A percentile compares a stretch with the other conserved stretches of the same genome.
These are phyloP conservation scores for Calypte anna DNA, from an alignment of 2,113 vertebrate genomes.

Conservation along the genomic window DNA sequence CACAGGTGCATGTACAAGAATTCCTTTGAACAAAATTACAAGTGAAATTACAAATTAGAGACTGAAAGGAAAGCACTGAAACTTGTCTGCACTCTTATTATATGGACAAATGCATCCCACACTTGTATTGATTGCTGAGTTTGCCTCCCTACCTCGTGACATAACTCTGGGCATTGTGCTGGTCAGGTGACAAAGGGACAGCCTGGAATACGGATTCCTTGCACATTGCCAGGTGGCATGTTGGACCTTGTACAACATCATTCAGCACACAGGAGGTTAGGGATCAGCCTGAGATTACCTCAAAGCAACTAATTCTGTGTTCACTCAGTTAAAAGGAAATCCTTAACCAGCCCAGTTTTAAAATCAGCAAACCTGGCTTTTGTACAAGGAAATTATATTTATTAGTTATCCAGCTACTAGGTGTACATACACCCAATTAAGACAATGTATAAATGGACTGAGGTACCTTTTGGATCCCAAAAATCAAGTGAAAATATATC, in stretches of 20 bases:
- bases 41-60: constrained; percentile 27
- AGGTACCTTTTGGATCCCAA: fast-evolving
- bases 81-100: constrained; percentile 22
- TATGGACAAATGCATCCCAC: not conserved
- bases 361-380: not conserved
- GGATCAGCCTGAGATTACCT: not conserved
- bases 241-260: not conserved
- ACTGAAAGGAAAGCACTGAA: constrained; percentile 35
- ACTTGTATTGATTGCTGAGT: fast-evolving
- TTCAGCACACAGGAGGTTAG: not conserved
- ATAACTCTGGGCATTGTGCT: not conserved
- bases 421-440: not conserved
- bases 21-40: constrained; percentile 51
- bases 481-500: not conserved
- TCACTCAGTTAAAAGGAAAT: not conserved
- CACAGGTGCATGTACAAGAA: constrained; percentile 58
- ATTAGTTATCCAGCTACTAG: not conserved
- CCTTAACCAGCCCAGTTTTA: not conserved
- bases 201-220: not conserved
- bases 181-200: constrained; percentile 1
- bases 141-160: not conserved
- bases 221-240: not conserved
- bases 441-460: not conserved
- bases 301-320: not conserved
- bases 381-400: not conserved